Base-by-base conservation (phyloP, 2,113 vertebrate species). In the Poeciliopsis prolifica region DNA sequence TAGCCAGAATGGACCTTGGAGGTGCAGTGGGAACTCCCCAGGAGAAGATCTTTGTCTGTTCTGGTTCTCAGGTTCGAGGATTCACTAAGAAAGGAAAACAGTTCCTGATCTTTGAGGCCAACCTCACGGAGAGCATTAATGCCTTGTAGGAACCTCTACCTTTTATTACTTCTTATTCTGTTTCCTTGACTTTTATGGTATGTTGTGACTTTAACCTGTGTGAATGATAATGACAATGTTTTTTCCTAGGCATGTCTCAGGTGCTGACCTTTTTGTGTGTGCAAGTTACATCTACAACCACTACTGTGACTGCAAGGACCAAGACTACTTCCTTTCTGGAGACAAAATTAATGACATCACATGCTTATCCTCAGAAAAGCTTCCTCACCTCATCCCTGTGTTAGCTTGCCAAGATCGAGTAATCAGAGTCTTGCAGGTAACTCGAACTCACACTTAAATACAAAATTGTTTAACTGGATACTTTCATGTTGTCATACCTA, bases 1-100 rank as follows among this genome's bases (percentile, higher is more conserved):
- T 99, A 68, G 77, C 93, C 60, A 93, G 97, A 26, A 60, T 99
- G 93, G 97, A 97, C 75, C 90, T 99, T 4, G 98, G 98, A 87
- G 98, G 98, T 68, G 96, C 96, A 61, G 92, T 94, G 29, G 97
- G 96, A 75, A 97, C 96, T 1, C 95, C 96, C 1, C 97, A 97
- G 77, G 98, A 99, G 93, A 99, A 99, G 91, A 96, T 99, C 82
- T 99, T 99, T 91, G 93, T 97, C 72, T 96, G 96, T 51, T 83
- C 93, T 24, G 97, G 97, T 42, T 96, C 98, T 29, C 97, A 98
- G 89, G 96, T 99, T 40, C 95, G 95, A 91, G 98, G 97, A 72
- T 99, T 96, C 87, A 99, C 97, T 65, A 99, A 99, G 92, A 97
- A 96, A 92, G 98, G 98, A 81, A 99, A 99, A 90, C 98, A 97